phyloP scores from a whole-genome alignment of 2,113 vertebrate species.

The Beaufortia kweichowensis region DNA sequence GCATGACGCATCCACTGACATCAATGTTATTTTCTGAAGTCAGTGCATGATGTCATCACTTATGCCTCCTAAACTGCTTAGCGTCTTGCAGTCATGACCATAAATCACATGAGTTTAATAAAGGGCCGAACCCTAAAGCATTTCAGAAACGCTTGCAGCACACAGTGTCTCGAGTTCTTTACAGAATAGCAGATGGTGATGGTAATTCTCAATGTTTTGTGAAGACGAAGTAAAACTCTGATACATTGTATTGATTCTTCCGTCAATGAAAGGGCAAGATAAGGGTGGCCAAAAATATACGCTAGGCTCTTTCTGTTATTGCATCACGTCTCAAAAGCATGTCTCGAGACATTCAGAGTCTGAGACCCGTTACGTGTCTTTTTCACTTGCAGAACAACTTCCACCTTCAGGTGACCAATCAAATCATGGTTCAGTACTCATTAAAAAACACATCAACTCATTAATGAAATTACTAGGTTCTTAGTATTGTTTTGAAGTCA shows the following conservation, averaged over 20 bases:
- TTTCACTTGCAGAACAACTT: no score
- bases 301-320: no score
- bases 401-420: no score
- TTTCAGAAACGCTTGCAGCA: not conserved
- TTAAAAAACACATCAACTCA: no score
- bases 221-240: slow-evolving; percentile 4
- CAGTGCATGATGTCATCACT: slow-evolving; percentile 11
- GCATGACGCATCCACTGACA: not conserved
- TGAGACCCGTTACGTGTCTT: no score
- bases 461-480: no score
- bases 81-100: slow-evolving; percentile 35
- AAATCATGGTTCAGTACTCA: no score
- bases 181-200: not conserved
- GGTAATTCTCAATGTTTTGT: slow-evolving; percentile 37
- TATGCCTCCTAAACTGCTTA: slow-evolving; percentile 28
- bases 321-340: no score
- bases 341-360: no score
- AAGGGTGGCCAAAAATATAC: not conserved
- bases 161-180: not conserved
- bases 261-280: not conserved
- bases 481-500: no score
- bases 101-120: slow-evolving; percentile 53
- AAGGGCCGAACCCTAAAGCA: slow-evolving; percentile 15
- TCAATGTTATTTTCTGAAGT: slow-evolving; percentile 31
- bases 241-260: not conserved